Base-by-base conservation (phyloP, 2,888 invertebrate species). In the Stenchaetothrips biformis region DNA sequence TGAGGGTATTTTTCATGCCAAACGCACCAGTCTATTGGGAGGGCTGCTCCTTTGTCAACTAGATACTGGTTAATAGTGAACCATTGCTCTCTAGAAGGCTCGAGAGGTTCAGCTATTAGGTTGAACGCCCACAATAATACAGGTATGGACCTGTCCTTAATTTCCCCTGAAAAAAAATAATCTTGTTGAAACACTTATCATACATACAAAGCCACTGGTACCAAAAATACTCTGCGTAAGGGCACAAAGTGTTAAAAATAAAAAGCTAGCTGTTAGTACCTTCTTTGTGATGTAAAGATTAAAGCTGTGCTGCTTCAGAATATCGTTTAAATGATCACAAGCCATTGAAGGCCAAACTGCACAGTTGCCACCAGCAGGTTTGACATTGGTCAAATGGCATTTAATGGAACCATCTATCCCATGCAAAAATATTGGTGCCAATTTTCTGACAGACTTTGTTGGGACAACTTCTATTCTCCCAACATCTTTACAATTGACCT, bases 371-470 rank as follows among this genome's bases (percentile, higher is more conserved):
- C 92, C 92, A 0, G 93, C 92, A 0, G 95, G 92, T 47, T 88
- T 86, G 13, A 95, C 89, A 27, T 92, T 92, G 1, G 90, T 90
- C 79, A 96, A 85, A 85, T 92, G 92, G 82, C 95, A 92, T 83
- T 90, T 90, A 37, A 92, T 87, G 0, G 91, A 91, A 0, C 90
- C 90, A 81, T 91, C 89, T 0, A 90, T 89, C 0, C 89, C 86
- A 0, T 86, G 7, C 21, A 25, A 11, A 74, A 74, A 74, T 74
- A 8, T 7, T 25, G 67, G 67, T 8, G 25, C 21, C 2, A 74
- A 25, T 11, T 74, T 25, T 25, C 67, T 7, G 9, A 74, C 2
- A 21, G 21, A 7, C 7, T 25, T 1, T 87, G 0, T 37, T 53
- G 7, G 59, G 78, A 78, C 48, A 77, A 80, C 1, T 18, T 62